Base-by-base conservation (phyloP, 2,113 vertebrate species). In the Dryoscopus gambensis region DNA sequence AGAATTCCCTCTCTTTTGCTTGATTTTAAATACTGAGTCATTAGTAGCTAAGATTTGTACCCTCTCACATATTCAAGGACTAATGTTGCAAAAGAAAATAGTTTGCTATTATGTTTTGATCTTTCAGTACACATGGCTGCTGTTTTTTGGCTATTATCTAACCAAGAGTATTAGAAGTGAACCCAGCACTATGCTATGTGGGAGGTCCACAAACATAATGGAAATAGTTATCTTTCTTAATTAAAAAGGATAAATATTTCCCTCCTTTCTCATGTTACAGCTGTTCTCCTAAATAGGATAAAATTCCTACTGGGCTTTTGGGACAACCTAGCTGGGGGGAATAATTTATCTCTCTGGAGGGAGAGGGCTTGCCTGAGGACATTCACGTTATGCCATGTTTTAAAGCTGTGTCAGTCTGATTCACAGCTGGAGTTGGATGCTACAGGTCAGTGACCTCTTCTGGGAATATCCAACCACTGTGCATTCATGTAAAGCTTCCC, bases 181-280 rank as follows among this genome's bases (percentile, higher is more conserved):
- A 67, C 56, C 52, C 56, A 87, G 78, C 31, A 24, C n/a, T 60
- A 1, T 5, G 14, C 82, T 90, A 65, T 33, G 79, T 87, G 85
- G 82, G 92, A 95, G 90, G 90, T 96, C 90, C 47, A 78, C 31
- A 50, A 92, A 84, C 30, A 89, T 89, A 96, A 96, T 87, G 64
- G 92, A 93, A 96, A 95, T 60, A 90, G 69, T 89, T 90, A 52
- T 92, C 65, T 96, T 80, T 91, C 49, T 96, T 93, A 96, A 95
- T 92, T 94, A 84, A 93, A 92, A 90, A 40, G n/a, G 40, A 87
- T 90, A 95, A 95, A 95, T 93, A 97, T 92, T 89, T 94, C 52
- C 40, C 82, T 93, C 40, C 68, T 95, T 89, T 93, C 90, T 88
- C 44, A 81, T 94, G 64, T 89, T 95, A 71, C 92, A 90, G 73